Percentiles rank a stretch among this genome's conserved stretches.
These are phyloP conservation scores for Spialia ferax DNA, from an alignment of 2,888 invertebrate species.

Conservation along the genomic window DNA sequence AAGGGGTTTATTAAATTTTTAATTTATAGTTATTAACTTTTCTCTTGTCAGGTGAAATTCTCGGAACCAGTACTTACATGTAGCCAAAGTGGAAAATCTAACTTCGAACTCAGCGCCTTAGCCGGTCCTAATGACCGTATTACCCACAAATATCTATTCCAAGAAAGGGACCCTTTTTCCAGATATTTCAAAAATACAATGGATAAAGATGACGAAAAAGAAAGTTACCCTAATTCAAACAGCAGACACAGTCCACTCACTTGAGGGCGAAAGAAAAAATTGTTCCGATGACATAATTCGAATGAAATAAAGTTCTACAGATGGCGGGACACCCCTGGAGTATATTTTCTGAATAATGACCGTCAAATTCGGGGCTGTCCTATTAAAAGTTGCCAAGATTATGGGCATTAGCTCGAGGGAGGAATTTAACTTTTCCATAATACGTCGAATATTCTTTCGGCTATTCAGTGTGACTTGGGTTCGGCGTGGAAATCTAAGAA, in stretches of 20 bases:
- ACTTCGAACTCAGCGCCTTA: background rate
- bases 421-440: slow-evolving; percentile 75
- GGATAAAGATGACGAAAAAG: slow-evolving; percentile 27
- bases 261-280: slow-evolving; percentile 43
- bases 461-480: slow-evolving; percentile 48
- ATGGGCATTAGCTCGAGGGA: slow-evolving; percentile 80
- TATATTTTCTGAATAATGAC: slow-evolving; percentile 82
- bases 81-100: too few species aligned
- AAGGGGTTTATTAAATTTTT: too few species aligned
- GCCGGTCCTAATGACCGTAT: background rate
- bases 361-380: slow-evolving; percentile 79
- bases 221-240: slow-evolving; percentile 38
- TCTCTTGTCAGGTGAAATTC: too few species aligned
- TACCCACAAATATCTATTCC: slow-evolving; percentile 20
- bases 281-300: slow-evolving; percentile 58
- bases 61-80: background rate
- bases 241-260: slow-evolving; percentile 36
- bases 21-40: too few species aligned
- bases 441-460: slow-evolving; percentile 59
- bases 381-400: slow-evolving; percentile 85
- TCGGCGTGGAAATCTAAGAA: slow-evolving; percentile 49
- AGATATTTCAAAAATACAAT: slow-evolving; percentile 25
- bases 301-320: slow-evolving; percentile 72
- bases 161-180: slow-evolving; percentile 4
- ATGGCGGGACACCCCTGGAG: slow-evolving; percentile 65